Evolutionary conservation across 1,140 invertebrate genomes (phyloP).

Genomic region (Caenorhabditis tropicalis): DNA sequence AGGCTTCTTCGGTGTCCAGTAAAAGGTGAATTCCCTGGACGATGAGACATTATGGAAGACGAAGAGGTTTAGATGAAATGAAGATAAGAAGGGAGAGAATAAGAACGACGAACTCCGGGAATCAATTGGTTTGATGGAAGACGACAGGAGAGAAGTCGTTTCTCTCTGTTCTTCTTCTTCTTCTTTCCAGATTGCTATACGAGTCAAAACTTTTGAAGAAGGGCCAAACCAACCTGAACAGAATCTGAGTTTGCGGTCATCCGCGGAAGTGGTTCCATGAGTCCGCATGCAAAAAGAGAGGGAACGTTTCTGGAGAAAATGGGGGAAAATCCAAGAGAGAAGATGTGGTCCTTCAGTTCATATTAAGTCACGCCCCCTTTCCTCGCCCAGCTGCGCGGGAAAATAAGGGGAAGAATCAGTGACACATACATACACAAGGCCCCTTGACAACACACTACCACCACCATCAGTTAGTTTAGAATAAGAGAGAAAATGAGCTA

Average conservation of each 20-base stretch:
- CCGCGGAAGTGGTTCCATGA: constrained; percentile 20
- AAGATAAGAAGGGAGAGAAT: constrained; percentile 22
- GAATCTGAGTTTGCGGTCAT: neutral
- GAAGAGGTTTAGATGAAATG: constrained; percentile 36
- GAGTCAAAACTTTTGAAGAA: neutral
- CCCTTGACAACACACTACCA: neutral
- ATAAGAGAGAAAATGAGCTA: constrained; percentile 19
- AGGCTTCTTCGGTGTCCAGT: neutral
- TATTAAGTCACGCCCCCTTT: constrained; percentile 1
- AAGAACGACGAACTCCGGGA: neutral
- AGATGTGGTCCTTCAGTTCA: constrained; percentile 8
- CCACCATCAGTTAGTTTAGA: constrained; percentile 35
- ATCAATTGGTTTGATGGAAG: constrained; percentile 40
- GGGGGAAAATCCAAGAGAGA: neutral
- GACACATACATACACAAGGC: too few relatives aligned
- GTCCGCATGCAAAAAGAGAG: neutral
- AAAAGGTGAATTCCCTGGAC: constrained; percentile 37
- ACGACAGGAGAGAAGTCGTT: neutral
- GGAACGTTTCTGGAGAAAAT: neutral
- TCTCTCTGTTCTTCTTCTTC: neutral
- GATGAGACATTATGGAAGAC: neutral
- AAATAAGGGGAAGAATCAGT: neutral
- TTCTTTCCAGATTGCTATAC: constrained; percentile 30
- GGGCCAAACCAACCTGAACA: neutral
- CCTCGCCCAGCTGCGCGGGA: neutral